These are phyloP conservation scores for Scaptodrosophila latifasciaeformis DNA, from an alignment of 2,888 invertebrate species.

Conservation along the genomic window DNA sequence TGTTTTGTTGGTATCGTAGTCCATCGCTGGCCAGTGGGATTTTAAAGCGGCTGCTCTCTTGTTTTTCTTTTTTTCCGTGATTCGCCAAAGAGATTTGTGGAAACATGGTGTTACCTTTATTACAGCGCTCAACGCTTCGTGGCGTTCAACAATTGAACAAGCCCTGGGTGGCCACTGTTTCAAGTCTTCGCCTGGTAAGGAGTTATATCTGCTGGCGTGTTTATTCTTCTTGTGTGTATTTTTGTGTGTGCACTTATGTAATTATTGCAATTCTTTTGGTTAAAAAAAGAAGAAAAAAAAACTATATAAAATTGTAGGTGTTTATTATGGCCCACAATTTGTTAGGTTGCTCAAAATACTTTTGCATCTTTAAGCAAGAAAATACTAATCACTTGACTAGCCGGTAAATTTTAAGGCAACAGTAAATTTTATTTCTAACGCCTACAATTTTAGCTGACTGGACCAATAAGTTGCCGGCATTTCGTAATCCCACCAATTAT, in stretches of 20 bases:
- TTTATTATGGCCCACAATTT: too few relatives aligned
- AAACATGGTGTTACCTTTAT: conserved; percentile 65
- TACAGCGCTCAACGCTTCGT: conserved; percentile 61
- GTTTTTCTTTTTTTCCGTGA: not conserved
- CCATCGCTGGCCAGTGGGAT: conserved; percentile 9
- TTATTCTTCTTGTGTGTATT: conserved; percentile 2
- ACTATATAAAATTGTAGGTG: too few relatives aligned
- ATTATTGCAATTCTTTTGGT: conserved; percentile 42
- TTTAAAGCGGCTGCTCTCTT: conserved; percentile 6
- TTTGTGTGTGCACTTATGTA: conserved; percentile 44
- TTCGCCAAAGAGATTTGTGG: not conserved
- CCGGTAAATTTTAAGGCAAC: too few relatives aligned
- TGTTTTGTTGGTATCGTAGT: conserved; percentile 22
- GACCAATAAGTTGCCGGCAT: conserved; percentile 33
- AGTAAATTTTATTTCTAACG: too few relatives aligned
- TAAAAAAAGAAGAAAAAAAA: too few relatives aligned
- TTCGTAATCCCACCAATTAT: conserved; percentile 24
- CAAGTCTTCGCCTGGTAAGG: conserved; percentile 63
- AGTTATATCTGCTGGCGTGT: conserved; percentile 25
- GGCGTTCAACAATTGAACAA: conserved; percentile 65
- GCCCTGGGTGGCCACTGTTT: conserved; percentile 41
- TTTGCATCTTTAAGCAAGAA: too few relatives aligned
- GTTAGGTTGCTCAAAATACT: too few relatives aligned
- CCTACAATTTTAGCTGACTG: too few relatives aligned
- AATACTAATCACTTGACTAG: too few relatives aligned